Base-by-base conservation (phyloP, 2,797 vertebrate genomes). In the Sebastes itinus region DNA sequence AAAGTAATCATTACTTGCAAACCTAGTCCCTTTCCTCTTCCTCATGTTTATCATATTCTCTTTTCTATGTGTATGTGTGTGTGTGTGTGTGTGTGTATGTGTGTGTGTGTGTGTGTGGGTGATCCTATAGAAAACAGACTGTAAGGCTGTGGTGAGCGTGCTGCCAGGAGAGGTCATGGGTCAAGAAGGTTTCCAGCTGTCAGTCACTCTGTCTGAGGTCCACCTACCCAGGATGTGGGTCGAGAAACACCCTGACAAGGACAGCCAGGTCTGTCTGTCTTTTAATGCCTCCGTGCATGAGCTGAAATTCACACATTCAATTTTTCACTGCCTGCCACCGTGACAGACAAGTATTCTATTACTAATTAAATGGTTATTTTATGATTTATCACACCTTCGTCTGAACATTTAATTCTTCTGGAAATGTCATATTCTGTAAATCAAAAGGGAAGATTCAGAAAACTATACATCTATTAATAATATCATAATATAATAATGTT, bases 201-300 rank as follows among this genome's bases (percentile, higher is more conserved):
- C 70, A 22, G 63, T 97, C 58, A 75, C 66, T 80, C 89, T 98
- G 88, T 90, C 90, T 84, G 75, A 97, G 63, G 84, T 94, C 0
- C 95, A 96, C 89, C 92, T 97, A 58, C 96, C 96, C 82, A 95
- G 96, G 90, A 98, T 97, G 96, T 97, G 97, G 96, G 96, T 97
- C 80, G 97, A 98, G 87, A 96, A 96, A 60, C 96, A 97, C 92
- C 96, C 96, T 10, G 93, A 96, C 66, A 96, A 97, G 89, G 95
- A 95, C 86, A 97, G 94, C 56, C 95, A 98, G 96, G 96, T 97
- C 83, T 72, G 82, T 63, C 35, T n/a, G 11, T 60, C 20, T 33
- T 2, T 52, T 52, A n/a, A 46, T 18, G 16, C 42, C 6, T 46
- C 42, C 42, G 14, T 46, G 42, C 42, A 46, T 46, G 42, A 7